Base-by-base conservation (phyloP, 2,113 vertebrate genomes). In the Nibea coibor region DNA sequence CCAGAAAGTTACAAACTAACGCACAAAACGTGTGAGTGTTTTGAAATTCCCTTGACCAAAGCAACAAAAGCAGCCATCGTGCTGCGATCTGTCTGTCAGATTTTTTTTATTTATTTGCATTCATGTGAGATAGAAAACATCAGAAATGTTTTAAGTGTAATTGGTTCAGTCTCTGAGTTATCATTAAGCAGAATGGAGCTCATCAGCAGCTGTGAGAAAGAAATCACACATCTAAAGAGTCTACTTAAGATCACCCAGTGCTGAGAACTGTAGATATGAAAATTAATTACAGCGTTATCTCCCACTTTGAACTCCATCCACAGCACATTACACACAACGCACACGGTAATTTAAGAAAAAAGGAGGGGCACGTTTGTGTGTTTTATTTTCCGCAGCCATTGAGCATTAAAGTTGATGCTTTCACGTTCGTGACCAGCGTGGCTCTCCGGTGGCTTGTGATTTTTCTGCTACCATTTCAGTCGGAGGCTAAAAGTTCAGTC, bases 231-330 rank as follows among this genome's bases (percentile, higher is more conserved):
- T 89, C 72, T 85, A 73, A 89, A 74, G 77, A 54, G 64, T 74
- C 47, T 85, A 53, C 72, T 82, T 81, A 82, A 68, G 63, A 53
- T 50, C 35, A 17, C 82, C 51, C 10, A 10, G 26, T 45, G 28
- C 65, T 68, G 78, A 80, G 54, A 72, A 66, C 43, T 61, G 80
- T 22, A 87, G 87, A 92, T 88, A 83, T 84, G 75, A 84, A 93
- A 89, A 88, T 87, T 83, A 91, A 92, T 90, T 90, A 88, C 8
- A 19, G 28, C 1, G 31, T 83, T 91, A 89, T 92, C 87, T 75
- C 50, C 65, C 24, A 20, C 78, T 88, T 87, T 82, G 68, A 86
- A 78, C 73, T 83, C 64, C 80, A 45, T 59, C 58, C 42, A 24
- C 59, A 22, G 39, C 70, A 74, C 57, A 57, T 48, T 67, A 56